Evolutionary conservation across 2,797 vertebrate genomes (phyloP).

Genomic region (Loris lydekkerianus): DNA sequence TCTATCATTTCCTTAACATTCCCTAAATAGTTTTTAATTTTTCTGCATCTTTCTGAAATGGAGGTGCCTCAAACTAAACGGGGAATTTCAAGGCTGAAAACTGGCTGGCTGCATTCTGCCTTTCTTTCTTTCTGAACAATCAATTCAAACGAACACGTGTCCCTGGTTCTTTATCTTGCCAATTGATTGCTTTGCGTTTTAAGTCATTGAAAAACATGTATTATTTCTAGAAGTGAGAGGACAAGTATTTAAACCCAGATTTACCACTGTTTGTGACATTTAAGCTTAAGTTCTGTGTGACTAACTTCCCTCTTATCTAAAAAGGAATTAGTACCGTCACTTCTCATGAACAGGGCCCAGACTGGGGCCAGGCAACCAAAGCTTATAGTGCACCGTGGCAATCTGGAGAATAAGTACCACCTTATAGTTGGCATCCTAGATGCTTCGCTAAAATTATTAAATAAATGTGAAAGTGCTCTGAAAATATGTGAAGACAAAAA

Average conservation of each 20-base stretch:
- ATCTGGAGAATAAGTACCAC: not conserved
- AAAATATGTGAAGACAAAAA: not conserved
- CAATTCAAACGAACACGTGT: conserved; percentile 10
- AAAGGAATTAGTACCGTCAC: not conserved
- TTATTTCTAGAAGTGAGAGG: not conserved
- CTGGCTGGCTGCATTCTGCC: not conserved
- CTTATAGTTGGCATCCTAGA: not conserved
- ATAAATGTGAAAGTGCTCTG: not conserved
- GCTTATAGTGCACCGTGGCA: not conserved
- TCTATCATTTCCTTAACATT: conserved; percentile 52
- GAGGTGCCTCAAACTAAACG: not conserved
- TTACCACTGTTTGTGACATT: not conserved
- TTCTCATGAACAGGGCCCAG: not conserved
- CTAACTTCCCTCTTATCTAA: not conserved
- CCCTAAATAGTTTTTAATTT: conserved; percentile 69
- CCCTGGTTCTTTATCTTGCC: conserved; percentile 18
- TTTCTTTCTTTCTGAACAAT: conserved; percentile 44
- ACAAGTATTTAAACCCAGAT: not conserved
- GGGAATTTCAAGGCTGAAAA: not conserved
- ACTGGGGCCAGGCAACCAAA: not conserved
- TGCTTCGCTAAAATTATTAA: not conserved
- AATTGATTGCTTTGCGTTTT: conserved; percentile 42
- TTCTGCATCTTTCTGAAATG: conserved; percentile 53
- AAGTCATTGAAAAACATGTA: not conserved
- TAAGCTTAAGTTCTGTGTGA: not conserved